Conservation (phyloP, 2,113 vertebrate species). For the Porphyrio hochstetteri region DNA sequence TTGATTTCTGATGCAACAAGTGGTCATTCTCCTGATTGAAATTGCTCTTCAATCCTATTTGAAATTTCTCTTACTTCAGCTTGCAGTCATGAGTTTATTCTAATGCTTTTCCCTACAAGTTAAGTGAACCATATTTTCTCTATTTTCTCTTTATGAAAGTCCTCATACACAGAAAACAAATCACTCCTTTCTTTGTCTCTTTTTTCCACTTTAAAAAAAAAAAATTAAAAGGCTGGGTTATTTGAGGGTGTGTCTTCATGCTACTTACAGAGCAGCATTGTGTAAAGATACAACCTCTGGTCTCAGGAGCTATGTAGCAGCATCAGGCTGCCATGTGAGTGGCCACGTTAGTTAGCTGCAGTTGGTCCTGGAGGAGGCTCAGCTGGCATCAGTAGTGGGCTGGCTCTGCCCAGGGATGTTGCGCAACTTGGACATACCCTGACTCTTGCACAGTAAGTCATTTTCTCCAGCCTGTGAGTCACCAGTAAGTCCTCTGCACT, state of each 20-base stretch:
- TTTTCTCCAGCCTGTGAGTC: conserved; percentile 39
- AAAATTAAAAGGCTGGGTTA: neutral
- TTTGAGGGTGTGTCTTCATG: neutral
- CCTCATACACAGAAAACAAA: neutral
- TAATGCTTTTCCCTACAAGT: neutral
- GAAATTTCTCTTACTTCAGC: neutral
- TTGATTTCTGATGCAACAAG: neutral
- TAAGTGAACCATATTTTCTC: neutral
- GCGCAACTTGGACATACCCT: neutral
- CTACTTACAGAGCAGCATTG: neutral
- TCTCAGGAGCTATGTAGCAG: neutral
- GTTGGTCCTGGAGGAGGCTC: neutral
- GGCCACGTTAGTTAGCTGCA: neutral
- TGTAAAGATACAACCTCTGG: neutral
- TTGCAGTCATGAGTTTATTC: neutral
- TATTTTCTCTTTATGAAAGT: neutral
- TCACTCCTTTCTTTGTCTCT: neutral
- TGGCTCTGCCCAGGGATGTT: neutral
- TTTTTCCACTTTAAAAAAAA: neutral
- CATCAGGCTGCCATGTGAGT: neutral
- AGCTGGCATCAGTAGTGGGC: neutral
- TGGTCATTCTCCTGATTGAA: neutral
- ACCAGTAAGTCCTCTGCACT: neutral
- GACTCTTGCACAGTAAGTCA: neutral
- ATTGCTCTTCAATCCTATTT: neutral